Evolutionary conservation across 2,888 invertebrate genomes (phyloP).

Genomic region (Spilarctia lutea): DNA sequence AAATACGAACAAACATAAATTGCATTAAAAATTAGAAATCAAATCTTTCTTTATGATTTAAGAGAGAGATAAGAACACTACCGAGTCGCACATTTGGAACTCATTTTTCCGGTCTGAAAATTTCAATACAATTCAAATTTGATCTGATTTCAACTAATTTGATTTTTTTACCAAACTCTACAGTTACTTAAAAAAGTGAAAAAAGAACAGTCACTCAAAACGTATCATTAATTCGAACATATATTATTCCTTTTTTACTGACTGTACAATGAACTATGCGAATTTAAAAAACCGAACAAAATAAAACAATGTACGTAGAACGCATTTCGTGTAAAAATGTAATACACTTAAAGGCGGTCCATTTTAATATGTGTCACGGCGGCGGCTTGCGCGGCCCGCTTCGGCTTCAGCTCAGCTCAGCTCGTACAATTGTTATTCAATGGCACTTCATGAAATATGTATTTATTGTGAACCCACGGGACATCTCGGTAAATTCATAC

Average conservation of each 20-base stretch:
- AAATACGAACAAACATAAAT: no score
- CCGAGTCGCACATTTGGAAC: no score
- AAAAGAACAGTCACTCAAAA: no score
- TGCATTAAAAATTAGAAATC: no score
- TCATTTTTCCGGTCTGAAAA: no score
- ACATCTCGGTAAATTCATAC: constrained; percentile 57
- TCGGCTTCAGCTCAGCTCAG: constrained; percentile 39
- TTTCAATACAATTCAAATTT: no score
- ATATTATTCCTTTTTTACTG: background rate
- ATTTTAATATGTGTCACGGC: constrained; percentile 72
- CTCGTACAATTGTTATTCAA: constrained; percentile 73
- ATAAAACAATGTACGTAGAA: constrained; percentile 26
- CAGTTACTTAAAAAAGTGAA: no score
- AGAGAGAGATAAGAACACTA: no score
- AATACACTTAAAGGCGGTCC: constrained; percentile 64
- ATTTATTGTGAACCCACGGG: constrained; percentile 66
- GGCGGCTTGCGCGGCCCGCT: constrained; percentile 35
- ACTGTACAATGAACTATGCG: background rate
- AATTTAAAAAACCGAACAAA: constrained; percentile 14
- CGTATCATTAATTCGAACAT: background rate
- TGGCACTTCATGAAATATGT: constrained; percentile 80
- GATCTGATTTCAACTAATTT: no score
- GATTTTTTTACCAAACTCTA: no score
- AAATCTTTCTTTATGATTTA: no score
- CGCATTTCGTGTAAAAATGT: constrained; percentile 51